Conservation (phyloP, 2,113 vertebrate genomes). For the Ctenomys sociabilis region DNA sequence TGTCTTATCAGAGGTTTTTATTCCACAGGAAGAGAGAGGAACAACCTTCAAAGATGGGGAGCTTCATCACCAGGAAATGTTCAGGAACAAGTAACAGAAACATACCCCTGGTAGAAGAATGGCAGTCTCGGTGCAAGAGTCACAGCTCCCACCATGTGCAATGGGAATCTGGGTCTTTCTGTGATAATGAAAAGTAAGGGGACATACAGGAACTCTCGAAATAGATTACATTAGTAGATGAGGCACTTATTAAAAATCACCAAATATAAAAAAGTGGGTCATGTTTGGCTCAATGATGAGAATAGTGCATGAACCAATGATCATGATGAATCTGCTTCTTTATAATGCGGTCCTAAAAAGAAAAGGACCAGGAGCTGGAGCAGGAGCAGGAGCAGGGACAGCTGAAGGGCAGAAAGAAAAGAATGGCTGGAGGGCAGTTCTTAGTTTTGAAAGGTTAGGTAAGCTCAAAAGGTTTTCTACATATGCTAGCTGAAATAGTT, state of each 20-base stretch:
- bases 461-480: conserved; percentile 15
- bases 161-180: not conserved
- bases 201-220: not conserved
- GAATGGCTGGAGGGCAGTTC: not conserved
- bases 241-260: conserved; percentile 33
- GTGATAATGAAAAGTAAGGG: conserved; percentile 10
- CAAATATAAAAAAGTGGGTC: not conserved
- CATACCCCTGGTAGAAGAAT: not conserved
- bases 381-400: not conserved
- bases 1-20: not conserved
- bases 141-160: not conserved
- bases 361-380: not conserved
- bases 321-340: not conserved
- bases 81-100: not conserved
- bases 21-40: not conserved
- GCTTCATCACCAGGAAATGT: not conserved
- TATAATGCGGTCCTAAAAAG: not conserved
- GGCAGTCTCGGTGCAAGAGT: not conserved
- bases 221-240: not conserved
- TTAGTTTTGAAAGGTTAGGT: conserved; percentile 1
- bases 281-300: not conserved
- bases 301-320: not conserved
- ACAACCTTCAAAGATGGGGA: not conserved
- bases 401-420: not conserved
- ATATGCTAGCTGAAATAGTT: not conserved